Evolutionary conservation across 2,888 invertebrate species (phyloP).

Genomic region (Boloria selene): DNA sequence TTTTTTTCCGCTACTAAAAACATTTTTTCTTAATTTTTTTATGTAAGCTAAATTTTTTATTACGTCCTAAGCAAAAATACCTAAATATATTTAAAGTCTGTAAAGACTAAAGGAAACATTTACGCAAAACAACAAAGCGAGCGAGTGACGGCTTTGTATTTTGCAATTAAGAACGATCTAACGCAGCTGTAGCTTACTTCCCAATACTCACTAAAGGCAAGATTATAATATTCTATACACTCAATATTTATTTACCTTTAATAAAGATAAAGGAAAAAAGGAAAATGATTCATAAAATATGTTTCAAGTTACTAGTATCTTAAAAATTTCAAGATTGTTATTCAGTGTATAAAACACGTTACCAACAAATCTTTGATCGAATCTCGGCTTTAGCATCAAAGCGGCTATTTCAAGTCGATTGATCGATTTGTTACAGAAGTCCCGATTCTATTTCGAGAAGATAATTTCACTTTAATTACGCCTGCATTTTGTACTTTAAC

Average conservation of each 20-base stretch:
- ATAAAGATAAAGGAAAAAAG: neutral
- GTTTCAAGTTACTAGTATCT: constrained; percentile 11
- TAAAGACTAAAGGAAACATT: too few species aligned
- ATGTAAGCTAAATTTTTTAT: too few species aligned
- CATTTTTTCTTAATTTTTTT: too few species aligned
- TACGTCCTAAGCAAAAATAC: too few species aligned
- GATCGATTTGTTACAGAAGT: constrained; percentile 57
- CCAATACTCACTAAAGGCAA: too few species aligned
- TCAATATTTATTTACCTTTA: neutral
- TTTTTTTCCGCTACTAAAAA: too few species aligned
- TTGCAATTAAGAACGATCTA: too few species aligned
- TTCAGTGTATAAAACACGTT: constrained; percentile 52
- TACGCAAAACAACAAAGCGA: too few species aligned
- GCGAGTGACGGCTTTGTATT: too few species aligned
- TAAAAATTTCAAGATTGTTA: constrained; percentile 45
- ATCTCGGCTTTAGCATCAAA: constrained; percentile 59
- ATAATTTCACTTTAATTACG: constrained; percentile 20
- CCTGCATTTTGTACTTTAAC: neutral
- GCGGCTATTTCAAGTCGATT: constrained; percentile 58
- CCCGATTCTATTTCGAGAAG: constrained; percentile 45
- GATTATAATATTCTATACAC: neutral
- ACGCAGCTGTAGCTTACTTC: too few species aligned
- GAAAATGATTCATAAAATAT: neutral
- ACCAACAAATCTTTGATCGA: constrained; percentile 57
- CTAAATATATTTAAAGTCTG: too few species aligned